These are phyloP conservation scores for Mixornis gularis DNA, from an alignment of 2,113 vertebrate genomes.

Conservation along the genomic window DNA sequence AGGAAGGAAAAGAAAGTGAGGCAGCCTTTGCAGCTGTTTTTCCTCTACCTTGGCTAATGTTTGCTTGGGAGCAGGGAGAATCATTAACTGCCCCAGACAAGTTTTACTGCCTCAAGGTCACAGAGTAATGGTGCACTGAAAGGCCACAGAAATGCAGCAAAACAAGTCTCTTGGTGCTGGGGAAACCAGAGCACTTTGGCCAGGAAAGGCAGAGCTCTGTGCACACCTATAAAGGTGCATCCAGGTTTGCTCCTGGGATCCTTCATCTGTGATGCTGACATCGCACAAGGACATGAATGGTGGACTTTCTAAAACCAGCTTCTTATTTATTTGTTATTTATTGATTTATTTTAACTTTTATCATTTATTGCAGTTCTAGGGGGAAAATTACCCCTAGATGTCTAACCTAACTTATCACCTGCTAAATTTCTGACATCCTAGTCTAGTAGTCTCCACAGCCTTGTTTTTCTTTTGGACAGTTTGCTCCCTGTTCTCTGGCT, in stretches of 20 bases:
- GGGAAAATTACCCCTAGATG: not conserved
- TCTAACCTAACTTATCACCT: not conserved
- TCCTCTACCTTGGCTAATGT: not conserved
- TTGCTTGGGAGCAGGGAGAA: not conserved
- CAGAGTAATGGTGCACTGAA: not conserved
- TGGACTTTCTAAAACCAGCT: not conserved
- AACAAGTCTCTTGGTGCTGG: not conserved
- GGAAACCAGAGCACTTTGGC: not conserved
- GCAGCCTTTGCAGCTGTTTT: not conserved
- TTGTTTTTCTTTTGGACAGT: not conserved
- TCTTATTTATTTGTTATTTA: not conserved
- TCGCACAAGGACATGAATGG: accelerated
- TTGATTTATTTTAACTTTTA: not conserved
- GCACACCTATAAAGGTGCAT: not conserved
- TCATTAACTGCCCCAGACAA: constrained; percentile 21
- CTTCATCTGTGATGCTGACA: not conserved
- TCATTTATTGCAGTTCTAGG: not conserved
- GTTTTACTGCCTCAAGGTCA: not conserved
- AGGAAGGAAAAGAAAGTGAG: not conserved
- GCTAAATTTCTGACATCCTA: not conserved
- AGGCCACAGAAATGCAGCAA: not conserved
- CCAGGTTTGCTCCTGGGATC: not conserved
- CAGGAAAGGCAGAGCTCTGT: not conserved
- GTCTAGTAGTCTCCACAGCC: not conserved
- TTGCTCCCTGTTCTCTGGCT: not conserved